Base-by-base conservation (phyloP, 64 coral and sea anemone species). In the Actinia equina region DNA sequence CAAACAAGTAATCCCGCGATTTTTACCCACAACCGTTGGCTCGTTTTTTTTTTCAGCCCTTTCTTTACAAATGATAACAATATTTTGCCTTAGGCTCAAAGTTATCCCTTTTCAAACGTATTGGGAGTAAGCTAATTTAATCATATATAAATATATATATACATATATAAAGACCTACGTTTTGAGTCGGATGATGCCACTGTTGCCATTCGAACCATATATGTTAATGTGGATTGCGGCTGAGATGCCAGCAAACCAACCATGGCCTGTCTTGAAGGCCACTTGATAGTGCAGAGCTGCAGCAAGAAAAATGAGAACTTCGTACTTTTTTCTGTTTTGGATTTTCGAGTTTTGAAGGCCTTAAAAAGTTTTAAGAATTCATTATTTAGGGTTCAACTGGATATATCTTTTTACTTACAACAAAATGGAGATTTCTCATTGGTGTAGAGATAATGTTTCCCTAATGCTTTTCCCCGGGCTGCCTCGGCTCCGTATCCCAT, bases 201-300 rank as follows among this genome's bases (percentile, higher is more conserved):
- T 91, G 78, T 61, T 30, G 23, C 93, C 88, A 2, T 91, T 94
- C 1, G 63, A 43, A 55, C 93, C 93, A 76, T 87, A 89, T 82
- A 94, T 84, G 55, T 45, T 90, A 79, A 94, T 77, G 42, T 90
- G 89, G 26, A 94, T 44, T 67, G 78, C 62, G 51, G 77, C 71
- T 27, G 80, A 42, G 45, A 90, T 87, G 15, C 85, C 80, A 46
- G 88, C 93, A 17, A 90, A 94, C 88, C 77, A 91, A 15, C 93
- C 89, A 87, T 87, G 86, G 18, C 88, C 93, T 17, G 93, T 94
- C 65, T 94, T 90, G 64, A 94, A 94, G 26, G 88, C 84, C 79
- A 94, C 60, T 11, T 77, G 85, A 55, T 94, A 94, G 43, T 94
- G 93, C 42, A 79, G 84, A 26, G 85, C 93, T 94, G 43, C 10